Evolutionary conservation across 2,797 vertebrate species (phyloP), one percentile per base, ranked within the genome.

Genomic region (Acrossocheilus fasciatus): DNA sequence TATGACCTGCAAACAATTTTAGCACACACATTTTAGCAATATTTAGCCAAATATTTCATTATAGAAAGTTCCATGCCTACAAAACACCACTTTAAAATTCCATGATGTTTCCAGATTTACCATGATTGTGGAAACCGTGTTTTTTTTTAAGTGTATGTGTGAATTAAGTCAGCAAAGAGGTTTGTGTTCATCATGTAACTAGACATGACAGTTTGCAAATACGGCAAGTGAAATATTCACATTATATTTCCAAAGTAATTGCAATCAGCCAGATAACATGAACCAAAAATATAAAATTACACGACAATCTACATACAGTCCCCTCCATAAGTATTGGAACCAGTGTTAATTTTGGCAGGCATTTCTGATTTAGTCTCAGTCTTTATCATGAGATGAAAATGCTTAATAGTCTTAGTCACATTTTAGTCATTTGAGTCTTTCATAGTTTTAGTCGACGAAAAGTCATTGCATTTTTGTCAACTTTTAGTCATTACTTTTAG

Each of bases 141-240:
- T 6, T 11, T 14, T n/a, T 78, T 45, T 26, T 78, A 39, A 62
- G 52, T 47, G 26, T 85, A 82, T 47, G 72, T 70, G 83, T 47
- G 23, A 75, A 57, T 59, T 45, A 17, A 64, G 20, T 36, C 59
- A 76, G 39, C 9, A 66, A 50, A 81, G 30, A 9, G 4, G 30
- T 36, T 17, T 52, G 50, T 64, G 52, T 72, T 50, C 15, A 20
- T 70, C 57, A 68, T 54, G 79, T 41, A 41, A n/a, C 4, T 26
- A 30, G 4, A 74, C n/a, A 59, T 57, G 52, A 45, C 36, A 74
- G n/a, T 62, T 59, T 50, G 62, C 78, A 50, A 80, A 70, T 8
- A 41, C 4, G 10, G 39, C 69, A 6, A 23, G 39, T n/a, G 39
- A 43, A 70, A 41, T n/a, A n/a, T 59, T n/a, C 20, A 59, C 9